Evolutionary conservation across 2,888 invertebrate genomes (phyloP).

Genomic region (Coleophora deauratella): DNA sequence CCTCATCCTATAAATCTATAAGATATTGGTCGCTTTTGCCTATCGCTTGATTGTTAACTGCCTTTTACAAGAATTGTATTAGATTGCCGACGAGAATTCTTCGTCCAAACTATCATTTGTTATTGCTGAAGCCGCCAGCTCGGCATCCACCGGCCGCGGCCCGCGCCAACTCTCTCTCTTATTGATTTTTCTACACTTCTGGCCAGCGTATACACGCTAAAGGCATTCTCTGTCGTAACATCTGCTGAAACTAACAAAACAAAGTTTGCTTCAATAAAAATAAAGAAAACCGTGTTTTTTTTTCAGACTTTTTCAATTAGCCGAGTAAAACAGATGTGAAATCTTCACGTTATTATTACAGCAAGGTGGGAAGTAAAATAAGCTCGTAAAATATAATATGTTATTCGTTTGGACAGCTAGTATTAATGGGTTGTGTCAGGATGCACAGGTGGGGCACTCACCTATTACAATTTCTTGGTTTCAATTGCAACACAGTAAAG

Average conservation of each 20-base stretch:
- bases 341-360: conserved; percentile 2
- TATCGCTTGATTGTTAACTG: neutral
- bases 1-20: no score
- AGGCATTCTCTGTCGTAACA: neutral
- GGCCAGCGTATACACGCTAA: neutral
- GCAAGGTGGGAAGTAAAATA: conserved; percentile 16
- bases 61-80: conserved; percentile 18
- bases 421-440: conserved; percentile 22
- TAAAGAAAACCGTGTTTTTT: neutral
- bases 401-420: conserved; percentile 4
- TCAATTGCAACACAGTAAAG: no score
- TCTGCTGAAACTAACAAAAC: neutral
- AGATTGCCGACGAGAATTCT: conserved; percentile 21
- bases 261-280: neutral
- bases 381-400: conserved; percentile 17
- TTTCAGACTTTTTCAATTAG: conserved; percentile 1
- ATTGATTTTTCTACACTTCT: conserved; percentile 15
- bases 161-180: neutral
- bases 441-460: conserved; percentile 34
- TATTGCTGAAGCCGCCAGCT: conserved; percentile 17
- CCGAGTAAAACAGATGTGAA: conserved; percentile 1
- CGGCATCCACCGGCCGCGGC: neutral
- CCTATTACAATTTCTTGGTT: conserved; percentile 12
- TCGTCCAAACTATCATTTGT: conserved; percentile 14
- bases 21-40: neutral